Base-by-base conservation (phyloP, 2,888 invertebrate species). In the Tiphia femorata region DNA sequence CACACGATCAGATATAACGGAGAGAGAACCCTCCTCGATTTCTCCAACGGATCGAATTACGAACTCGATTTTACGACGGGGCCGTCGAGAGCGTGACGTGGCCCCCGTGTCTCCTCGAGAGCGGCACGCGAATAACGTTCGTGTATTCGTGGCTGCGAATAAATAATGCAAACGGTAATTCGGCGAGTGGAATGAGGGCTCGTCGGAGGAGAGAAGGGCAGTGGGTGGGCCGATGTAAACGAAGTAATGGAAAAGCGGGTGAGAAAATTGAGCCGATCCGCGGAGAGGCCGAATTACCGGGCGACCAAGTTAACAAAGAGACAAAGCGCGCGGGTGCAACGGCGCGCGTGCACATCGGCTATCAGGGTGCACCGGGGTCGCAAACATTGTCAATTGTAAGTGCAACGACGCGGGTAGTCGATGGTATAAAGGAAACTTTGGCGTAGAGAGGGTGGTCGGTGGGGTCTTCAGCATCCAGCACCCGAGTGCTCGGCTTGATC, bases 341-440 rank as follows among this genome's bases (percentile, higher is more conserved):
- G 16, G 14, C 19, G 17, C 16, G 49, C 40, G 20, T 50, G 20
- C 46, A 59, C 50, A 38, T 52, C 41, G 30, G 29, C 41, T 47
- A 47, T 49, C 40, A 33, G 14, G 20, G 19, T 21, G 25, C 16
- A 29, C 10, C 35, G 16, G 47, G 16, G 37, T 8, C 40, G 33
- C 42, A 16, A 50, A 57, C 27, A 35, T 43, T 48, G 47, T 53
- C 35, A 37, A 54, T 54, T 54, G 49, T 49, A 33, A 33, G 33
- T n/a, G 33, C n/a, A 33, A 33, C 12, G 3, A 33, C 14, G 12
- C 33, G 12, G 2, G 33, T n/a, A n/a, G n/a, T n/a, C n/a, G n/a
- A n/a, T n/a, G n/a, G n/a, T n/a, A n/a, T n/a, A n/a, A n/a, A n/a
- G n/a, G n/a, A n/a, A n/a, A n/a, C n/a, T n/a, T n/a, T n/a, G n/a